Evolutionary conservation across 1,140 invertebrate species (phyloP).

Genomic region (Thaumetopoea pityocampa): DNA sequence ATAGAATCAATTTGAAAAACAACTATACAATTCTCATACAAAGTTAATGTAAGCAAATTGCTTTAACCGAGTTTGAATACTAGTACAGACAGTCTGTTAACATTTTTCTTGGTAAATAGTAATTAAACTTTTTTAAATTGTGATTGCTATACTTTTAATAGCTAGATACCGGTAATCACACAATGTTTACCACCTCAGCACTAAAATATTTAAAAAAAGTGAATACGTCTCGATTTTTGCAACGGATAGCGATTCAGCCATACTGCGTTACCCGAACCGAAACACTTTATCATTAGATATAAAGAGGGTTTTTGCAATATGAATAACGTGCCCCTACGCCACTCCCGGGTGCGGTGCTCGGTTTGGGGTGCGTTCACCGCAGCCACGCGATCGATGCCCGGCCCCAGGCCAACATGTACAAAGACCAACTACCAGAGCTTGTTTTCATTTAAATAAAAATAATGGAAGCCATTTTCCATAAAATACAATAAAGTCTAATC

Average conservation of each 20-base stretch:
- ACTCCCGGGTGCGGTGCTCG: slow-evolving; percentile 37
- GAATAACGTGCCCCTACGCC: slow-evolving; percentile 23
- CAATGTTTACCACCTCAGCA: too few relatives aligned
- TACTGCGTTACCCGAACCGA: slow-evolving; percentile 16
- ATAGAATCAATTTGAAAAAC: too few relatives aligned
- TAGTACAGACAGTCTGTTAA: too few relatives aligned
- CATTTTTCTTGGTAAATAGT: too few relatives aligned
- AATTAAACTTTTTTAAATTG: too few relatives aligned
- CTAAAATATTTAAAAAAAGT: slow-evolving; percentile 10
- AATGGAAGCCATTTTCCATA: slow-evolving; percentile 16
- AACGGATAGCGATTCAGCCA: slow-evolving; percentile 3
- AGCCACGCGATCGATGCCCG: slow-evolving; percentile 50
- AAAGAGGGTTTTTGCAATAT: slow-evolving; percentile 35
- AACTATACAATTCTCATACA: too few relatives aligned
- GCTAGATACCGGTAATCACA: too few relatives aligned
- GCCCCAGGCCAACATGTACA: slow-evolving; percentile 34
- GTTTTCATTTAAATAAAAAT: slow-evolving; percentile 42
- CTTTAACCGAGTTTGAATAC: too few relatives aligned
- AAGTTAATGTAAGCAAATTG: too few relatives aligned
- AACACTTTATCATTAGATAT: slow-evolving; percentile 40
- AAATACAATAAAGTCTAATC: too few relatives aligned
- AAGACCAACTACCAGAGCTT: slow-evolving; percentile 38
- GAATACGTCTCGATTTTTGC: slow-evolving; percentile 4
- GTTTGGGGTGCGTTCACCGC: slow-evolving; percentile 64
- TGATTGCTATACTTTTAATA: too few relatives aligned